Conservation (phyloP, 2,888 invertebrate genomes). For the Polia nebulosa region DNA sequence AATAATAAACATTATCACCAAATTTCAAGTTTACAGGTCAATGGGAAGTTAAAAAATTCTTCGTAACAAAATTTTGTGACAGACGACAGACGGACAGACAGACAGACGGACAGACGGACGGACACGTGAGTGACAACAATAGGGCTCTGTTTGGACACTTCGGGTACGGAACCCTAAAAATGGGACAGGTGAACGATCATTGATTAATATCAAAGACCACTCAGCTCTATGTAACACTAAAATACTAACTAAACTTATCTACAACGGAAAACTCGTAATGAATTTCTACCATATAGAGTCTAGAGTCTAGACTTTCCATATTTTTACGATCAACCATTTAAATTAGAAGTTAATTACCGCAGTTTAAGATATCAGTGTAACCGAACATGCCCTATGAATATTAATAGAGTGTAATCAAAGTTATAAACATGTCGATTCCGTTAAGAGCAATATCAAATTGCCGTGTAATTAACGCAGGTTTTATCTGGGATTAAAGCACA, state of each 20-base stretch:
- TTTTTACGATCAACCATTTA: conserved; percentile 44
- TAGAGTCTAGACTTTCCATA: conserved; percentile 24
- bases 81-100: too few species aligned
- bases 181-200: too few species aligned
- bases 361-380: conserved; percentile 55
- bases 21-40: too few species aligned
- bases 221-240: too few species aligned
- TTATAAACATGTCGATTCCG: conserved; percentile 59
- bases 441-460: conserved; percentile 55
- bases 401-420: conserved; percentile 63
- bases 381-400: conserved; percentile 65
- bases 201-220: too few species aligned
- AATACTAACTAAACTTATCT: not conserved
- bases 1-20: too few species aligned
- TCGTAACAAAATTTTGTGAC: too few species aligned
- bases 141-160: too few species aligned
- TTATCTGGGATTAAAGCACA: conserved; percentile 25
- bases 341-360: conserved; percentile 53
- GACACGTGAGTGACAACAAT: too few species aligned
- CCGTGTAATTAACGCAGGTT: conserved; percentile 42
- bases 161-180: too few species aligned
- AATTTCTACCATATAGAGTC: conserved; percentile 20
- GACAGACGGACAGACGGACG: too few species aligned
- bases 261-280: conserved; percentile 24
- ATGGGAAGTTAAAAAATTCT: too few species aligned